Conservation (phyloP, 2,888 invertebrate genomes). For the Capitulum mitella region DNA sequence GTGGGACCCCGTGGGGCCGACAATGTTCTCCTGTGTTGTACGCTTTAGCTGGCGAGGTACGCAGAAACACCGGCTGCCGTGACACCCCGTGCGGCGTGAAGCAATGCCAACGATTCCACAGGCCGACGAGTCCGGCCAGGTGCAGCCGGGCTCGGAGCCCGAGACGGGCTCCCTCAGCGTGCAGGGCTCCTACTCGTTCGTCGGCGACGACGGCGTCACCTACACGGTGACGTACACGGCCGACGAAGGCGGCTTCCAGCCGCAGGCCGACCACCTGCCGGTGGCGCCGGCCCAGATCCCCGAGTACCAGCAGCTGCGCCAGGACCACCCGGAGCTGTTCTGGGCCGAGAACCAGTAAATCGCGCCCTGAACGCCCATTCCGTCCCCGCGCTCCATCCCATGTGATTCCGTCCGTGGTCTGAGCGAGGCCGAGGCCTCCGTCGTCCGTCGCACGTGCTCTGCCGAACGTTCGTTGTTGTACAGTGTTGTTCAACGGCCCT, state of each 20-base stretch:
- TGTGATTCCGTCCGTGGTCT: too few species aligned
- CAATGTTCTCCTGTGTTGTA: too few species aligned
- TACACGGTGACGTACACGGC: conserved; percentile 11
- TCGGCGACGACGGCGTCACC: conserved; percentile 19
- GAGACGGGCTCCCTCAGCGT: conserved; percentile 1
- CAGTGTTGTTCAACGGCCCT: too few species aligned
- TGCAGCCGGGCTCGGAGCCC: background rate
- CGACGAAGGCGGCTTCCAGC: conserved; percentile 18
- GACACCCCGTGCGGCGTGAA: background rate
- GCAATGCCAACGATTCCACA: background rate
- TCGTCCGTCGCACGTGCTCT: too few species aligned
- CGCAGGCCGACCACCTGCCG: background rate
- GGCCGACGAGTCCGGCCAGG: background rate
- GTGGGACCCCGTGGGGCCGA: too few species aligned
- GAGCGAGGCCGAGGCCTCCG: too few species aligned
- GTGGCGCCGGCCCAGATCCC: conserved; percentile 4
- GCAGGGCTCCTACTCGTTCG: background rate
- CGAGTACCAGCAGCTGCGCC: background rate
- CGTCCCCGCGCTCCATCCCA: too few species aligned
- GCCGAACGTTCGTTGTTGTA: too few species aligned
- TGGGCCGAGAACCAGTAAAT: conserved; percentile 14
- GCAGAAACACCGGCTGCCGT: background rate
- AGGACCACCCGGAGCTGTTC: conserved; percentile 14
- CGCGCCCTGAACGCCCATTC: too few species aligned
- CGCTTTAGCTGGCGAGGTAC: background rate